Evolutionary conservation across 2,113 vertebrate genomes (phyloP), one percentile per base, ranked within the genome.

Genomic region (Menidia beryllina): DNA sequence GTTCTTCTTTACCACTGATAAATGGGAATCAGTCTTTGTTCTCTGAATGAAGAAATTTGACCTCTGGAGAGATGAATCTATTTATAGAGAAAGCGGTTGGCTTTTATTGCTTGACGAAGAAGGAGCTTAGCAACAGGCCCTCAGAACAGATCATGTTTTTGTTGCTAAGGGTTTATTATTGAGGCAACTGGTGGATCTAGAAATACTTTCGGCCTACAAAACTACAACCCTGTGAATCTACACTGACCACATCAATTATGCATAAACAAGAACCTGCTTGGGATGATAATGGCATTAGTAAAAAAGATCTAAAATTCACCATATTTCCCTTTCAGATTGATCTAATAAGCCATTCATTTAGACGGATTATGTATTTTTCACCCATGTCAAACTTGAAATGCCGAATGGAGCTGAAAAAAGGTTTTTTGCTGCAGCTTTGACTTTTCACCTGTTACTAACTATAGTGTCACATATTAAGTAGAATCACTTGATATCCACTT

Each of bases 121-220:
- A 63, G 23, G 7, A 64, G 78, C 87, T 85, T 87, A 84, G 87
- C 88, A 89, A 89, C 86, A 84, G 72, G 69, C 59, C 4, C 55
- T 70, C 20, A 41, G 12, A 70, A 74, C 59, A 69, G 80, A 58
- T n/a, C n/a, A n/a, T n/a, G n/a, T 66, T 83, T 70, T 64, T 68
- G 91, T 87, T 91, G 82, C 89, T 83, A 84, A 39, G 89, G 77
- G 47, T 80, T 84, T 72, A 54, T 75, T 57, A 82, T 86, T 30
- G 81, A 75, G 71, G 65, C 52, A 79, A 77, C 34, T 52, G 53
- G 75, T 45, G 58, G 38, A 43, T 53, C 20, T 13, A 67, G 58
- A 71, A 81, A 83, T 81, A 76, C 68, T 52, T 81, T 45, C 20
- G 48, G 26, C 24, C 55, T 43, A 61, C 45, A 81, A 49, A 69